Percentiles rank a stretch among this genome's conserved stretches.
phyloP scores from a whole-genome alignment of 1,140 invertebrate species.

The Mactra quadrangularis region DNA sequence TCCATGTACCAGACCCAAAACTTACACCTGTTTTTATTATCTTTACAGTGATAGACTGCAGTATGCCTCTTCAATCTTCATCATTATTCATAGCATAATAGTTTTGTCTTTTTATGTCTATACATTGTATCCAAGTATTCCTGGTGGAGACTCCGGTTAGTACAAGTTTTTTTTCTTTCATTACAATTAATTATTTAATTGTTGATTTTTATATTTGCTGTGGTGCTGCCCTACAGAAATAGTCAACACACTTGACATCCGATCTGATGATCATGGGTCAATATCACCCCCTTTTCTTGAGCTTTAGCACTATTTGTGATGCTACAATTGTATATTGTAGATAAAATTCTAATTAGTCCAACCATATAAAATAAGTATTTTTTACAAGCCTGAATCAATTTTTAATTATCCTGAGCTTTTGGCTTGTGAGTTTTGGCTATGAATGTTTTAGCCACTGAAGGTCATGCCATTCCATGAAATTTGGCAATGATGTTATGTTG shows the following conservation, averaged over 20 bases:
- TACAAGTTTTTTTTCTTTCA: background rate
- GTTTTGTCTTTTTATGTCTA: conserved; percentile 65
- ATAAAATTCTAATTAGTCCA: too few species aligned
- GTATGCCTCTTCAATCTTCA: background rate
- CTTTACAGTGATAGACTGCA: too few species aligned
- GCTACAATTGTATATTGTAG: background rate
- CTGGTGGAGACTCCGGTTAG: conserved; percentile 79
- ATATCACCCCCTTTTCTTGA: background rate
- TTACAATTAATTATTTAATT: background rate
- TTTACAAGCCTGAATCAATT: too few species aligned
- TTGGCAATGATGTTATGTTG: too few species aligned
- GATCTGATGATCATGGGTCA: background rate
- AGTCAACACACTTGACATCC: background rate
- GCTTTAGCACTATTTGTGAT: background rate
- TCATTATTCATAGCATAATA: background rate
- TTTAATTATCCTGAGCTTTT: too few species aligned
- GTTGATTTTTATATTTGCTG: background rate
- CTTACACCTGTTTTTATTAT: too few species aligned
- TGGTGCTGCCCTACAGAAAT: background rate
- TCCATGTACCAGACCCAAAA: too few species aligned
- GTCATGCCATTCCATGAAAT: too few species aligned
- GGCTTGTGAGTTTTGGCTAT: too few species aligned
- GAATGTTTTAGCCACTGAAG: too few species aligned
- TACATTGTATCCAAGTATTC: conserved; percentile 73
- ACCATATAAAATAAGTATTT: too few species aligned